Base-by-base conservation (phyloP, 2,797 vertebrate genomes). In the Hemibagrus guttatus region DNA sequence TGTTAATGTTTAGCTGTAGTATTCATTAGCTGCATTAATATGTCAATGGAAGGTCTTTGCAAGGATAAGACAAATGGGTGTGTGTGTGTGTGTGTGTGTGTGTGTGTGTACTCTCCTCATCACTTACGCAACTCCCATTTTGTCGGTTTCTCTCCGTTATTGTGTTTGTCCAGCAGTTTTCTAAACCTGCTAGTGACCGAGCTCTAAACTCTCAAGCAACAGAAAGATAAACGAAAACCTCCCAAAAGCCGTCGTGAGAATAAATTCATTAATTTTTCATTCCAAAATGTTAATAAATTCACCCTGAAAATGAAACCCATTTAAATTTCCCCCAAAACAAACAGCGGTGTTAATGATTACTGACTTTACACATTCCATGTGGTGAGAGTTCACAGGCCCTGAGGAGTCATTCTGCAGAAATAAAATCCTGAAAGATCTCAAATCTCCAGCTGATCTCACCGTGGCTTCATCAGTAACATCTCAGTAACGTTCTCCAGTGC, bases 131-230 rank as follows among this genome's bases (percentile, higher is more conserved):
- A 81, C 75, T 69, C 39, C 64, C 12, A 79, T 58, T 84, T 54
- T 79, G 46, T 56, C 59, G 64, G 68, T 69, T 83, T 90, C 76
- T 84, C 76, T 85, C 75, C 74, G 85, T 78, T 12, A 11, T n/a
- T 64, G n/a, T 71, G 66, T 84, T 84, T 84, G 86, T 87, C 31
- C 54, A 42, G 72, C 63, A 81, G 69, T 49, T 46, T 63, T 21
- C 84, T n/a, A 71, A 79, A 80, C 46, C 14, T 31, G 56, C 35
- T 81, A 64, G 19, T 86, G 68, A 68, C 76, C 81, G 23, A 80
- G 59, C 64, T 26, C 68, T 84, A 71, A 88, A 81, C 63, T 69
- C 0, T 6, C 23, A 14, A 19, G 71, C 17, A 23, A 58, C 1
- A 9, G 0, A 54, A 28, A 52, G 0, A 21, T 9, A 31, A 35